These are phyloP conservation scores for Dinothrombium tinctorium DNA, from an alignment of 1,140 invertebrate genomes.

Conservation along the genomic window DNA sequence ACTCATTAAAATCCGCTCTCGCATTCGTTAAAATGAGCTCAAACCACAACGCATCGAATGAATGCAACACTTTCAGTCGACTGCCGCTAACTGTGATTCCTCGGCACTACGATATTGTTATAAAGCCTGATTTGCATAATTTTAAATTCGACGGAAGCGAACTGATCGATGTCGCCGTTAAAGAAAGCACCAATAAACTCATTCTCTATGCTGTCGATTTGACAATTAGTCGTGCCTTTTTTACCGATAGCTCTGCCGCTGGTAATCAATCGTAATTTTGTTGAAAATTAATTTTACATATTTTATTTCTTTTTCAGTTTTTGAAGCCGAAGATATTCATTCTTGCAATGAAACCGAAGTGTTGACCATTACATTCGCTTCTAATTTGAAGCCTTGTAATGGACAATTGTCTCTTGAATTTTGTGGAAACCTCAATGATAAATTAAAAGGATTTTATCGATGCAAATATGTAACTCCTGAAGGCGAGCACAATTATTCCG, in stretches of 20 bases:
- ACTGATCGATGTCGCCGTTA: background rate
- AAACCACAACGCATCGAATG: too few relatives aligned
- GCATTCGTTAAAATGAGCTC: too few relatives aligned
- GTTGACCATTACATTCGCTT: constrained; percentile 35
- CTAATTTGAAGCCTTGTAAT: constrained; percentile 31
- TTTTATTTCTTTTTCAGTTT: too few relatives aligned
- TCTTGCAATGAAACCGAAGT: too few relatives aligned
- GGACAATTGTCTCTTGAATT: constrained; percentile 47
- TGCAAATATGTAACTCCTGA: constrained; percentile 44
- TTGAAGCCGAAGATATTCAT: too few relatives aligned
- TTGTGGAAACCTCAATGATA: constrained; percentile 63
- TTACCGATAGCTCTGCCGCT: too few relatives aligned
- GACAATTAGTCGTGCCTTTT: background rate
- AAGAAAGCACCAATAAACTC: background rate
- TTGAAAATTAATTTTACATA: too few relatives aligned
- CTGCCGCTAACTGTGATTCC: background rate
- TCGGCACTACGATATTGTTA: background rate
- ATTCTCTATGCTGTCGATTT: background rate
- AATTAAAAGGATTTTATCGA: constrained; percentile 80
- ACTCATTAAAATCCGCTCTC: too few relatives aligned
- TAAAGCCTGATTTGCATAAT: background rate
- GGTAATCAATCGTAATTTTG: too few relatives aligned
- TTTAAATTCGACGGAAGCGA: background rate
- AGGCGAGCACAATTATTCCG: constrained; percentile 54
- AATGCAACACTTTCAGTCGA: too few relatives aligned